These are phyloP conservation scores for Falcunculus frontatus DNA, from an alignment of 2,113 vertebrate species.

Conservation along the genomic window DNA sequence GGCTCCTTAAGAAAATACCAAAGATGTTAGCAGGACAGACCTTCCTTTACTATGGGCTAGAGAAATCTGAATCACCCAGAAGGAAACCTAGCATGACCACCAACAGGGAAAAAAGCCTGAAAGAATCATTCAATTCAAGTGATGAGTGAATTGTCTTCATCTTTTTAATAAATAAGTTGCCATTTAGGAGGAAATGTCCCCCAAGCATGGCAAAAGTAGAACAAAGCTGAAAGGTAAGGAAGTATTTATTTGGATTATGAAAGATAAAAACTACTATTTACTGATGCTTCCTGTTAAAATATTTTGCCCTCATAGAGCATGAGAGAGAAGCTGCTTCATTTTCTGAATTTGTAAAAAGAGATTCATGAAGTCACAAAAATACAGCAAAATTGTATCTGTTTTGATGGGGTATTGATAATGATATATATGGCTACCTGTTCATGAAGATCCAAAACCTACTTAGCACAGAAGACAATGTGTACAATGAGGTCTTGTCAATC, in stretches of 20 bases:
- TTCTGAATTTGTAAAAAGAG: background rate
- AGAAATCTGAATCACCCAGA: background rate
- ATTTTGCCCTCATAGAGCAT: background rate
- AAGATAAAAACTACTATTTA: background rate
- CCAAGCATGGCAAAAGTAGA: background rate
- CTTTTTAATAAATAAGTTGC: background rate
- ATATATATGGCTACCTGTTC: background rate
- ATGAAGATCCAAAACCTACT: background rate
- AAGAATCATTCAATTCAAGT: background rate
- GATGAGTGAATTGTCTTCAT: background rate
- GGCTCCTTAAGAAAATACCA: background rate
- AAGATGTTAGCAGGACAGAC: background rate
- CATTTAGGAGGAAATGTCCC: background rate
- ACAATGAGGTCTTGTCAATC: background rate
- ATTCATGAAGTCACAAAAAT: background rate
- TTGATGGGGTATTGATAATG: background rate
- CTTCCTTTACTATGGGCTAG: background rate
- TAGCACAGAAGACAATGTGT: background rate
- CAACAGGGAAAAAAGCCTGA: background rate
- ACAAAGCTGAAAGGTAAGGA: background rate
- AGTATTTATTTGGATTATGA: background rate
- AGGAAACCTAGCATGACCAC: background rate
- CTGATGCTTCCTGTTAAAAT: background rate
- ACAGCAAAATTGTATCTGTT: background rate
- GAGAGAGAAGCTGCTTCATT: background rate